Conservation (phyloP, 2,888 invertebrate genomes). For the Mayetiola destructor region DNA sequence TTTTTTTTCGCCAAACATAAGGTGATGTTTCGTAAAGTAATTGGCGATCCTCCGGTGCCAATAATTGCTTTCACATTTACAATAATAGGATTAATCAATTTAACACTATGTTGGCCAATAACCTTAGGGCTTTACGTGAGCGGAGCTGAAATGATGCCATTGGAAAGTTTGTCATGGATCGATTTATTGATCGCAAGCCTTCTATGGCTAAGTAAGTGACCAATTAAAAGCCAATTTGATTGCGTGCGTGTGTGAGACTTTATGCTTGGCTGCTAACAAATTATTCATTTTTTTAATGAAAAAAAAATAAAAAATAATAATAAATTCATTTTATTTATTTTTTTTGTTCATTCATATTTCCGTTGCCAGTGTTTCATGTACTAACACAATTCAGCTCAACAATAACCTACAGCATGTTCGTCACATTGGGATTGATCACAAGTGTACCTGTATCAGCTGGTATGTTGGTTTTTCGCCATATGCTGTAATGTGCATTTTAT, state of each 20-base stretch:
- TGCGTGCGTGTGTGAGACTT: neutral
- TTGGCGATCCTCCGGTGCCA: constrained; percentile 83
- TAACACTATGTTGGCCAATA: constrained; percentile 81
- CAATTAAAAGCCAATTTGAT: neutral
- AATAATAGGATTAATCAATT: constrained; percentile 76
- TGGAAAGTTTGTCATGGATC: constrained; percentile 77
- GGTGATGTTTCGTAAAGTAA: constrained; percentile 88
- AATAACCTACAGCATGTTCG: constrained; percentile 86
- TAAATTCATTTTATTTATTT: neutral
- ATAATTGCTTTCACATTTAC: constrained; percentile 90
- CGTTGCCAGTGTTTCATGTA: constrained; percentile 70
- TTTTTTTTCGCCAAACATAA: constrained; percentile 28
- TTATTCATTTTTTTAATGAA: neutral
- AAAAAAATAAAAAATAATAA: neutral
- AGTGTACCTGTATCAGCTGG: constrained; percentile 91
- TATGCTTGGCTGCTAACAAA: neutral
- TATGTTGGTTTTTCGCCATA: constrained; percentile 30
- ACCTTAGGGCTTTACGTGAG: constrained; percentile 73
- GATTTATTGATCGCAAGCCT: constrained; percentile 66
- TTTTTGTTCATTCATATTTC: neutral
- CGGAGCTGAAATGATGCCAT: constrained; percentile 68
- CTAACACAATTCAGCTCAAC: constrained; percentile 88
- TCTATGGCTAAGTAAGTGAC: constrained; percentile 53
- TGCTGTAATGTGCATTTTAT: neutral
- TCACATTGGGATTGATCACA: constrained; percentile 83